These are phyloP conservation scores for Wiebesia pumilae DNA, from an alignment of 1,140 invertebrate species.

Conservation along the genomic window DNA sequence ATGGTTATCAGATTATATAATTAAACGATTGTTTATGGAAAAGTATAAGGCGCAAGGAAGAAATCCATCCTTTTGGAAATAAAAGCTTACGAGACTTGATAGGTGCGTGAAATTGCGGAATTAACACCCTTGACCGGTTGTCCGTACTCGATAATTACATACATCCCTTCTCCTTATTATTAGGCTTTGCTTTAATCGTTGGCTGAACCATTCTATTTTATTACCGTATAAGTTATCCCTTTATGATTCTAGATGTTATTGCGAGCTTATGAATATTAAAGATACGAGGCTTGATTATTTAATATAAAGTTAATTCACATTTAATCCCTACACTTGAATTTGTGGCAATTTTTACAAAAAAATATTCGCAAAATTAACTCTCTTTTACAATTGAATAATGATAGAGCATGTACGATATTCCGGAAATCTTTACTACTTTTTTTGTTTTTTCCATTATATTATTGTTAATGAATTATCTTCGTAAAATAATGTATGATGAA, in stretches of 20 bases:
- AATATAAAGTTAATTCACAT: no score
- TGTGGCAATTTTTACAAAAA: neutral
- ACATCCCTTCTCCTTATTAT: constrained; percentile 24
- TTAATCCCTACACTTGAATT: neutral
- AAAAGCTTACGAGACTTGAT: no score
- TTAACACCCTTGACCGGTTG: constrained; percentile 38
- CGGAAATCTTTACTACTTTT: no score
- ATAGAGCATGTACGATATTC: no score
- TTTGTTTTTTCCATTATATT: no score
- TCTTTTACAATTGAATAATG: no score
- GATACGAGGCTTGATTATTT: neutral
- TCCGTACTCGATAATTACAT: constrained; percentile 23
- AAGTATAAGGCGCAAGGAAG: neutral
- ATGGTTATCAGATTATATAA: neutral
- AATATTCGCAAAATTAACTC: no score
- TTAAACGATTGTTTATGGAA: constrained; percentile 29
- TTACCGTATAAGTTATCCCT: constrained; percentile 7
- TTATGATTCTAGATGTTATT: neutral
- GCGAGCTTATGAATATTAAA: constrained; percentile 12
- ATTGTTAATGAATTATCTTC: no score
- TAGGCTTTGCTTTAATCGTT: neutral
- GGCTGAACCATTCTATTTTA: constrained; percentile 16
- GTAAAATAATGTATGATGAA: no score
- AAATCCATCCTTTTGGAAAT: neutral
- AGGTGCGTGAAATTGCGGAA: constrained; percentile 15